phyloP scores from a whole-genome alignment of 2,113 vertebrate genomes.

The Podiceps cristatus region DNA sequence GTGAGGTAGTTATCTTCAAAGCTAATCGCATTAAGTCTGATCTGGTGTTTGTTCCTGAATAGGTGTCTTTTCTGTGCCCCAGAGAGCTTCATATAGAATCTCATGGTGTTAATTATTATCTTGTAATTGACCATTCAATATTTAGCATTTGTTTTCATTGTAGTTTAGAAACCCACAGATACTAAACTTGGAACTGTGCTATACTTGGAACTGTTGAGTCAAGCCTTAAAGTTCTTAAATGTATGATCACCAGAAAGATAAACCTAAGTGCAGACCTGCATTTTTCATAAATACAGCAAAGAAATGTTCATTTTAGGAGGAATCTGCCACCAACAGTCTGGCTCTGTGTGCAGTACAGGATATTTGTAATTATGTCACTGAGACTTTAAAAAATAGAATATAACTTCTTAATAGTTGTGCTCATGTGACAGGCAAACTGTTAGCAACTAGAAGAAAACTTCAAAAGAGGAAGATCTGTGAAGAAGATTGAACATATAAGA shows the following conservation, averaged over 20 bases:
- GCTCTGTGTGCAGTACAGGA: neutral
- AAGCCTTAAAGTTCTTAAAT: neutral
- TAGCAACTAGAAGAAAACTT: neutral
- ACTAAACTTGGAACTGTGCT: neutral
- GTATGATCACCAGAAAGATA: neutral
- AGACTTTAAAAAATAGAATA: neutral
- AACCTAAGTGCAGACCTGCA: neutral
- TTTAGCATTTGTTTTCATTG: neutral
- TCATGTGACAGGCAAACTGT: neutral
- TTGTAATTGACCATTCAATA: neutral
- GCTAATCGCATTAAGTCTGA: neutral
- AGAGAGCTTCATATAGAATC: neutral
- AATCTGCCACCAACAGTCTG: neutral
- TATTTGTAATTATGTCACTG: neutral
- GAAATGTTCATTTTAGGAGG: neutral
- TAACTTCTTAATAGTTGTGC: neutral
- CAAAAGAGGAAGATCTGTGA: neutral
- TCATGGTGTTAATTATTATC: neutral
- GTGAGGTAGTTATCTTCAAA: neutral
- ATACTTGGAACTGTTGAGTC: neutral
- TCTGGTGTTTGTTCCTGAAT: neutral
- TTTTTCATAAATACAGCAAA: neutral
- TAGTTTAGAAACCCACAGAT: neutral
- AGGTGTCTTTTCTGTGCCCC: neutral
- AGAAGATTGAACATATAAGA: neutral